Evolutionary conservation across 2,888 invertebrate genomes (phyloP).

Genomic region (Liopterus haemorrhoidalis): DNA sequence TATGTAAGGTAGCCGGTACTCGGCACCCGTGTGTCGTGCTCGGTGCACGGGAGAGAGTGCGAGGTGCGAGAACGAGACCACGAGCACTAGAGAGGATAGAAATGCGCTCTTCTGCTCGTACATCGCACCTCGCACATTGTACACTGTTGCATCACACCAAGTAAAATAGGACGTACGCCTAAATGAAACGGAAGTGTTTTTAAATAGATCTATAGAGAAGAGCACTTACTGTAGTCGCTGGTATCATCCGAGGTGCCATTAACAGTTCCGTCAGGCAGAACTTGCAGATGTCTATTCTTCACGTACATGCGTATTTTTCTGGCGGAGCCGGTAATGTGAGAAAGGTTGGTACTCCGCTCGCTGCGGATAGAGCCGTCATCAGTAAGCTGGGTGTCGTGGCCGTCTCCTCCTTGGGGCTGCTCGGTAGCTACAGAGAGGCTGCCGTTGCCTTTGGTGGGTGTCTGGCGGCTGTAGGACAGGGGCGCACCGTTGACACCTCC

Average conservation of each 20-base stretch:
- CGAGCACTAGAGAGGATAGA: too few species aligned
- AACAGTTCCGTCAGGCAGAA: conserved; percentile 78
- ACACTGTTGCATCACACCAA: too few species aligned
- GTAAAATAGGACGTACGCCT: too few species aligned
- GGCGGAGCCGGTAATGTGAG: conserved; percentile 72
- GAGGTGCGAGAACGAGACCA: too few species aligned
- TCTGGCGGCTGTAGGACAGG: conserved; percentile 6
- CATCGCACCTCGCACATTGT: too few species aligned
- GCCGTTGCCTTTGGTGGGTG: conserved; percentile 24
- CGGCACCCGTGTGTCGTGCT: too few species aligned
- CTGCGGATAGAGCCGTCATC: conserved; percentile 50
- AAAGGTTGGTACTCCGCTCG: conserved; percentile 74
- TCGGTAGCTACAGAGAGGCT: conserved; percentile 26
- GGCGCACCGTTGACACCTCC: background rate
- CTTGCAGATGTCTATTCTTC: conserved; percentile 75
- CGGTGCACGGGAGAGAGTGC: too few species aligned
- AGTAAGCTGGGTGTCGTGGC: conserved; percentile 35
- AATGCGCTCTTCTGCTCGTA: too few species aligned
- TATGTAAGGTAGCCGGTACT: too few species aligned
- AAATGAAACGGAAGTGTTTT: too few species aligned
- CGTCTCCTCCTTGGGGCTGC: conserved; percentile 20
- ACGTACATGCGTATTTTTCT: conserved; percentile 79
- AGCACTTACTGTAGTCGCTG: conserved; percentile 79
- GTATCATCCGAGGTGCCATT: conserved; percentile 75
- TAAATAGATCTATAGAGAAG: too few species aligned